Conservation (phyloP, 2,797 vertebrate genomes). For the Nasua narica region DNA sequence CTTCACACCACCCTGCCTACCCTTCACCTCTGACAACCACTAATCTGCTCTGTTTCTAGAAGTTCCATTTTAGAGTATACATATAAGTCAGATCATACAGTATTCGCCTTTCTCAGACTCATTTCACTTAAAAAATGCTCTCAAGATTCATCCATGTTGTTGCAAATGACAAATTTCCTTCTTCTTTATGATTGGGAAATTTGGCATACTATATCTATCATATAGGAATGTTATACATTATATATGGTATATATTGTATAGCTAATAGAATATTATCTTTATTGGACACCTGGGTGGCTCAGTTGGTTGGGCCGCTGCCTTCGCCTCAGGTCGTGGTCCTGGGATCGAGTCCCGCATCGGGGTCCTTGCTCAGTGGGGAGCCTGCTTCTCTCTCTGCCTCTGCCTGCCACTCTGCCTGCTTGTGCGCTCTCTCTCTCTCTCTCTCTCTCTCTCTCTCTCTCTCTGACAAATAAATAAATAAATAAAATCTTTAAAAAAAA, state of each 20-base stretch:
- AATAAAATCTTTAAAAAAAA: too few species aligned
- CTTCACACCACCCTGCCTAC: not conserved
- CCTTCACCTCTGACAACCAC: not conserved
- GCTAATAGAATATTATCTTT: not conserved
- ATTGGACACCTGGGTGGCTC: not conserved
- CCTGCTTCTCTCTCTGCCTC: too few species aligned
- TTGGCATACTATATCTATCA: not conserved
- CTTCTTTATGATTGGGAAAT: not conserved
- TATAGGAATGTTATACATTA: not conserved
- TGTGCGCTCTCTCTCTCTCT: too few species aligned
- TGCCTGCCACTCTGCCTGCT: too few species aligned
- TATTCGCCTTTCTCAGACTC: not conserved
- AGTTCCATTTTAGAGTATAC: not conserved
- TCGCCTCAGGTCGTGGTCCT: too few species aligned
- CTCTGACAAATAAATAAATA: too few species aligned
- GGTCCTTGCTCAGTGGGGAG: too few species aligned
- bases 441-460: too few species aligned
- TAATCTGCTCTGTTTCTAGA: not conserved
- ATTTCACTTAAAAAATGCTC: not conserved
- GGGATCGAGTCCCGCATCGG: too few species aligned
- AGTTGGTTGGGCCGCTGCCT: too few species aligned
- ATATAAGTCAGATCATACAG: not conserved
- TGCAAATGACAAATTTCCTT: not conserved
- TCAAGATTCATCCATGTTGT: not conserved
- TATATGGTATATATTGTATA: not conserved